These are phyloP conservation scores for Stenichneumon culpator DNA, from an alignment of 2,888 invertebrate species.

Conservation along the genomic window DNA sequence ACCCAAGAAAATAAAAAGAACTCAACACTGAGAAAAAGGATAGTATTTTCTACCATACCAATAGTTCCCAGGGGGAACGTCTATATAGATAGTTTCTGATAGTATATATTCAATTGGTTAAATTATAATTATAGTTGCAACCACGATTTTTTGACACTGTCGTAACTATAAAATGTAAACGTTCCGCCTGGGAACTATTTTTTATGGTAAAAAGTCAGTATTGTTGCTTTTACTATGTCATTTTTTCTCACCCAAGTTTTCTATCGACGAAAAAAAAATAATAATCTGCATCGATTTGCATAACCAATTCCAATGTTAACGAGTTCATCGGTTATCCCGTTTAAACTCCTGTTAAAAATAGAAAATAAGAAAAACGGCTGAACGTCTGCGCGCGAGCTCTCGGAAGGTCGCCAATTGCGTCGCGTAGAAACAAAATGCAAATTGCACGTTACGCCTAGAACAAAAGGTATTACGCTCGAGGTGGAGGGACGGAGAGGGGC, in stretches of 20 bases:
- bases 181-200: no score
- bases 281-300: not conserved
- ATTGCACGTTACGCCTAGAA: slow-evolving; percentile 44
- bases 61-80: no score
- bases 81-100: no score
- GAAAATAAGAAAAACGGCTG: slow-evolving; percentile 18
- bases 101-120: no score
- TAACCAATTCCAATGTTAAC: not conserved
- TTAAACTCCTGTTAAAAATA: not conserved
- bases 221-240: no score
- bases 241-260: not conserved
- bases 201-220: no score
- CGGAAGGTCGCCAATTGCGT: not conserved
- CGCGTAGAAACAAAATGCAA: slow-evolving; percentile 53
- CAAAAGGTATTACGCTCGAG: slow-evolving; percentile 46
- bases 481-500: slow-evolving; percentile 59
- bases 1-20: not conserved
- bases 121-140: no score
- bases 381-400: slow-evolving; percentile 18
- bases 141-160: no score
- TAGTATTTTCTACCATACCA: no score
- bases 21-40: no score
- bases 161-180: no score
- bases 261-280: not conserved
- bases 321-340: not conserved